A percentile compares a stretch with the other conserved stretches of the same genome.
These are phyloP conservation scores for Astropecten irregularis DNA, from an alignment of 53 echinoderm and acorn worm genomes.

Conservation along the genomic window DNA sequence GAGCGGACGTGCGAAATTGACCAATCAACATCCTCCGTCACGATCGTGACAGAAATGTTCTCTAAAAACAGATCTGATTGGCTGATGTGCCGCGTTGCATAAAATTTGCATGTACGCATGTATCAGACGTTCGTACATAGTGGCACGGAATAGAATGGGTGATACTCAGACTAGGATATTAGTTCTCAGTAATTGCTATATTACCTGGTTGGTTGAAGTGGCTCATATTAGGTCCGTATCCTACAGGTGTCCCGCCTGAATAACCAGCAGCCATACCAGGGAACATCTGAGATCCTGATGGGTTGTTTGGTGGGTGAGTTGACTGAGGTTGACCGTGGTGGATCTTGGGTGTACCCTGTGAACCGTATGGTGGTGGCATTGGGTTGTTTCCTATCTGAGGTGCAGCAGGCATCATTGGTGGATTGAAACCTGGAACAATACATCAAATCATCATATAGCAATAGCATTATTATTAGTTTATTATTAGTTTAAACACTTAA, in stretches of 20 bases:
- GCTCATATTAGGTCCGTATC: conserved; percentile 60
- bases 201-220: conserved; percentile 74
- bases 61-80: no score
- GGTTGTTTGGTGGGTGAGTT: conserved; percentile 23
- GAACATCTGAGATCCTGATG: conserved; percentile 26
- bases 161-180: no score
- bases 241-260: conserved; percentile 56
- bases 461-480: background rate
- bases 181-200: no score
- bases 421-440: conserved; percentile 28
- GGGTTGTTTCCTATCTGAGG: conserved; percentile 26
- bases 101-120: no score
- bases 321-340: conserved; percentile 36
- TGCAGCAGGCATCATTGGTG: conserved; percentile 39
- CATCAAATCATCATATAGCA: background rate
- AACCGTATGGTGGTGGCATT: conserved; percentile 55
- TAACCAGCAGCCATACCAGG: conserved; percentile 34
- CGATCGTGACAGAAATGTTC: no score
- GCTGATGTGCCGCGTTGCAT: no score
- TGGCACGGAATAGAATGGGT: no score
- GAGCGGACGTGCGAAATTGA: no score
- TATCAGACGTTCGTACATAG: no score
- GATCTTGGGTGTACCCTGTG: conserved; percentile 39
- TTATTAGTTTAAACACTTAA: background rate
- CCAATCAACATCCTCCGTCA: no score